Evolutionary conservation across 2,113 vertebrate species (phyloP).

Genomic region (Anas platyrhynchos): DNA sequence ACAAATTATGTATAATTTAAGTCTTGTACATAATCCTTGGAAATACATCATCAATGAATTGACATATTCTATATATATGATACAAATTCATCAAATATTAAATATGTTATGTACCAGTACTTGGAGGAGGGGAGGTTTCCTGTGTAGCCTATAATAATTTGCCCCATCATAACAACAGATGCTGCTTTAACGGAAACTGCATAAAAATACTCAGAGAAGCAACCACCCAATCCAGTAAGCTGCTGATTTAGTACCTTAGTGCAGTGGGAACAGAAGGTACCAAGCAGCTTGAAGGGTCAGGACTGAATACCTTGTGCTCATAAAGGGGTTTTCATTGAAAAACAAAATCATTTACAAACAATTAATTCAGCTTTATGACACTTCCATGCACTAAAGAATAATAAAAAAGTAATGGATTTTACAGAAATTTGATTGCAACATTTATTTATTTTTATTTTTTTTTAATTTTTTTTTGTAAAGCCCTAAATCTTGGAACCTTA

Average conservation of each 20-base stretch:
- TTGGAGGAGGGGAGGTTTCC: background rate
- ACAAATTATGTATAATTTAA: slow-evolving; percentile 6
- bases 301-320: background rate
- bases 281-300: slow-evolving; percentile 15
- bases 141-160: background rate
- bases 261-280: background rate
- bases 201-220: background rate
- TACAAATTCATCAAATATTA: background rate
- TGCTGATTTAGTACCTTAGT: background rate
- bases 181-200: background rate
- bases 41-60: background rate
- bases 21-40: background rate
- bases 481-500: background rate
- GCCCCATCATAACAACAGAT: background rate
- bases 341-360: background rate
- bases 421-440: background rate
- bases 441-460: background rate
- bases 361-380: background rate
- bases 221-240: background rate
- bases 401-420: background rate
- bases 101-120: background rate
- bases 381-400: background rate
- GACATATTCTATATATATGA: background rate
- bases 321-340: background rate
- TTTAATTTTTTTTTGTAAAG: background rate